phyloP scores from a whole-genome alignment of 2,113 vertebrate species.

The Panthera leo region DNA sequence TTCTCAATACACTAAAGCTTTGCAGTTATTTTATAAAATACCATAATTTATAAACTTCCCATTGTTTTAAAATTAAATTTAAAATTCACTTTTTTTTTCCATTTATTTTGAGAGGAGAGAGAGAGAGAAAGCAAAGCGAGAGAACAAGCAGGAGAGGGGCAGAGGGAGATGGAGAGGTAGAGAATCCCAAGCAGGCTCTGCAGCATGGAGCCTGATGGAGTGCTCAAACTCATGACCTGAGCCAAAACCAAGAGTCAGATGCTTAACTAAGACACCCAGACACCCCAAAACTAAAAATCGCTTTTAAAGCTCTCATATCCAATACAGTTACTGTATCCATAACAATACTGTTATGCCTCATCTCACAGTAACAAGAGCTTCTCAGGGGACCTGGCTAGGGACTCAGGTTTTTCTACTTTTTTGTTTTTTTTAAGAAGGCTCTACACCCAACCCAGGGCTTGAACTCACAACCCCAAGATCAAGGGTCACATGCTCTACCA shows the following conservation, averaged over 20 bases:
- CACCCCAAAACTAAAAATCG: neutral
- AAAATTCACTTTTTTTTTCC: neutral
- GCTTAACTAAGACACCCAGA: too few species aligned
- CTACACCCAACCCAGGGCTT: neutral
- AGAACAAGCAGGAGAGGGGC: too few species aligned
- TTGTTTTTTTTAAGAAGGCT: neutral
- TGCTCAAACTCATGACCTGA: too few species aligned
- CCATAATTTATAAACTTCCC: neutral
- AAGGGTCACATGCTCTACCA: neutral
- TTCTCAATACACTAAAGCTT: constrained; percentile 9
- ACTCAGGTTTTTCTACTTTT: neutral
- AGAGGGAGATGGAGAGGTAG: too few species aligned
- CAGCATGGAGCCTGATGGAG: too few species aligned
- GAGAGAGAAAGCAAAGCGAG: too few species aligned
- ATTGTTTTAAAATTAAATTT: constrained; percentile 11
- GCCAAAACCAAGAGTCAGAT: too few species aligned
- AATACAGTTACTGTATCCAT: neutral
- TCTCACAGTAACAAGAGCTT: neutral
- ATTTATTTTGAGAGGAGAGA: neutral
- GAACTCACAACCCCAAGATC: neutral
- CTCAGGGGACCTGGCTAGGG: neutral
- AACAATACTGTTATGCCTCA: neutral
- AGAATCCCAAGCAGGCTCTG: too few species aligned
- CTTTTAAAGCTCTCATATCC: neutral
- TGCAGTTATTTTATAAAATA: neutral